Conservation (phyloP, 1,140 invertebrate genomes). For the Trichogramma pretiosum region DNA sequence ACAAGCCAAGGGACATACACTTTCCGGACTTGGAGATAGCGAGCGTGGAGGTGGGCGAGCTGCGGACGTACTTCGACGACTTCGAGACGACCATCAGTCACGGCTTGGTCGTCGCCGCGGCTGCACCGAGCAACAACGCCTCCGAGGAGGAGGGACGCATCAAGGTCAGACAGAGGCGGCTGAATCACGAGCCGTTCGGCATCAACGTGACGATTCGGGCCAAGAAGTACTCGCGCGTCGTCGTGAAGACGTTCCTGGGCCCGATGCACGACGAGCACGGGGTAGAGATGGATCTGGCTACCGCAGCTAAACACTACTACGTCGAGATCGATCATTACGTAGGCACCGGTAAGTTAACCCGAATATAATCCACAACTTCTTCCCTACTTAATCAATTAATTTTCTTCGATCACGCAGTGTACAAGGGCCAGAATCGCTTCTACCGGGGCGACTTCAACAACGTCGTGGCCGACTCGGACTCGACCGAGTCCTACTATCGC, state of each 20-base stretch:
- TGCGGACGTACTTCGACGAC: slow-evolving; percentile 66
- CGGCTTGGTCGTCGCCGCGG: slow-evolving; percentile 43
- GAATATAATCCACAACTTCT: not conserved
- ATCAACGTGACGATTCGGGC: slow-evolving; percentile 51
- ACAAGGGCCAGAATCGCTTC: slow-evolving; percentile 34
- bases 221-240: too few species aligned
- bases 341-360: slow-evolving; percentile 26
- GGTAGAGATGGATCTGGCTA: slow-evolving; percentile 38
- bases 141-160: slow-evolving; percentile 24
- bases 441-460: slow-evolving; percentile 36
- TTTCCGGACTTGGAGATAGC: slow-evolving; percentile 55
- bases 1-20: slow-evolving; percentile 50
- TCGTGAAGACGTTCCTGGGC: slow-evolving; percentile 53
- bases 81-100: slow-evolving; percentile 59
- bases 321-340: slow-evolving; percentile 49
- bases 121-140: slow-evolving; percentile 23
- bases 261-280: slow-evolving; percentile 61
- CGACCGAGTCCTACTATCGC: slow-evolving; percentile 28
- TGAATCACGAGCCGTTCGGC: slow-evolving; percentile 55
- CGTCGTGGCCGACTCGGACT: slow-evolving; percentile 25
- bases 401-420: slow-evolving; percentile 31
- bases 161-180: slow-evolving; percentile 30
- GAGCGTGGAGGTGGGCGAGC: slow-evolving; percentile 50
- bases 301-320: slow-evolving; percentile 47
- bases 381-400: not conserved